A percentile compares a stretch with the other conserved stretches of the same genome.
Evolutionary conservation across 2,888 invertebrate genomes (phyloP).

Genomic region (Dryococelus australis): DNA sequence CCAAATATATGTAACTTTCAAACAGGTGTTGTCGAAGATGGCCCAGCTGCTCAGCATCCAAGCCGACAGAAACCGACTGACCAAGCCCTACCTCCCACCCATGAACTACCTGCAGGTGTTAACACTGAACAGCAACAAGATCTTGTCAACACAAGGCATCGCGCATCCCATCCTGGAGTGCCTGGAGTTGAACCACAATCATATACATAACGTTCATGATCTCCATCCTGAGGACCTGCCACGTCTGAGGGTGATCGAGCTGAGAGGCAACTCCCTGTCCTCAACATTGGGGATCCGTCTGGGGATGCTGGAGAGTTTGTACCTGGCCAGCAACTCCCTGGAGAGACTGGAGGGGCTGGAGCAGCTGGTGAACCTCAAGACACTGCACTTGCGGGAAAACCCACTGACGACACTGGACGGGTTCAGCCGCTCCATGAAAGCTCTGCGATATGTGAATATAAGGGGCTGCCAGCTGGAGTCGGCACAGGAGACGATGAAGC

Average conservation of each 20-base stretch:
- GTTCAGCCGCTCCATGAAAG: constrained; percentile 58
- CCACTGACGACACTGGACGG: constrained; percentile 64
- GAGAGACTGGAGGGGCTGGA: constrained; percentile 67
- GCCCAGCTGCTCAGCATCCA: constrained; percentile 66
- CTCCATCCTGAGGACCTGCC: constrained; percentile 53
- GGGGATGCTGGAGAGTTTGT: constrained; percentile 71
- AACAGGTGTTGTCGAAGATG: constrained; percentile 60
- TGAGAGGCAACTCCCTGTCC: constrained; percentile 62
- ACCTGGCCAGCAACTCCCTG: constrained; percentile 78
- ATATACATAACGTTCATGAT: constrained; percentile 52
- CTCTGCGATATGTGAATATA: constrained; percentile 65
- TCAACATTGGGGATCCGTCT: constrained; percentile 62
- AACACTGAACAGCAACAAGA: constrained; percentile 64
- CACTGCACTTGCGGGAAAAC: constrained; percentile 78
- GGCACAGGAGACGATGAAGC: constrained; percentile 64
- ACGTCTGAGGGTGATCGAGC: constrained; percentile 63
- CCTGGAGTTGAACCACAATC: constrained; percentile 65
- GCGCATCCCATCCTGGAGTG: constrained; percentile 64
- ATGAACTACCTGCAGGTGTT: constrained; percentile 69
- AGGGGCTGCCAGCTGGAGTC: constrained; percentile 64
- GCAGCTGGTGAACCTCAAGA: constrained; percentile 60
- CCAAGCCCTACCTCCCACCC: constrained; percentile 60
- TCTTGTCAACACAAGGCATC: constrained; percentile 62
- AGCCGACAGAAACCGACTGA: constrained; percentile 64
- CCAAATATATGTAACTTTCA: too few relatives aligned